Conservation (phyloP, 2,797 vertebrate species). For the Melanotaenia nigrans region DNA sequence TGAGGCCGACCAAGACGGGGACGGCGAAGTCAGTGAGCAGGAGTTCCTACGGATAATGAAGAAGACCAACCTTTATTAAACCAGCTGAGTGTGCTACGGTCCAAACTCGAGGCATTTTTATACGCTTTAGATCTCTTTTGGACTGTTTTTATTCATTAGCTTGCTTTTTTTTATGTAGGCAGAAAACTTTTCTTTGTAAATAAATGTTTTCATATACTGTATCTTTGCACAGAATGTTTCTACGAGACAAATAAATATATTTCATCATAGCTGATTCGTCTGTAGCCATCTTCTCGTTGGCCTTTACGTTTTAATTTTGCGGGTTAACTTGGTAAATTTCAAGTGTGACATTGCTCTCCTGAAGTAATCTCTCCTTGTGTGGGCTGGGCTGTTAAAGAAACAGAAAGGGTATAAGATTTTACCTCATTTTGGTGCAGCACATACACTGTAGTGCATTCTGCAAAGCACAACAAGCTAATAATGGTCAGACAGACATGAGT, state of each 20-base stretch:
- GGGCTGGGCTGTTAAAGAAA: slow-evolving; percentile 1
- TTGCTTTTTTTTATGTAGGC: background rate
- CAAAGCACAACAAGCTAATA: slow-evolving; percentile 18
- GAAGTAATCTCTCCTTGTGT: background rate
- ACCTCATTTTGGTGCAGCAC: slow-evolving; percentile 13
- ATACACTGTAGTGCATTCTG: slow-evolving; percentile 20
- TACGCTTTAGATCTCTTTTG: too few relatives aligned
- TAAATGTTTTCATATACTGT: slow-evolving; percentile 49
- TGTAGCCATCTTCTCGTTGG: background rate
- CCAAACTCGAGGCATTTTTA: slow-evolving; percentile 3
- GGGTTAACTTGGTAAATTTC: background rate
- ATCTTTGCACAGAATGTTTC: slow-evolving; percentile 57
- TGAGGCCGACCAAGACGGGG: slow-evolving; percentile 94
- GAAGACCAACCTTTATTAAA: slow-evolving; percentile 91
- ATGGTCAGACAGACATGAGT: slow-evolving; percentile 55
- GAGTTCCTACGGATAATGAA: slow-evolving; percentile 97
- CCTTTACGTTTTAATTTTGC: background rate
- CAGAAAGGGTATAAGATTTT: background rate
- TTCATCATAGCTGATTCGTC: slow-evolving; percentile 36
- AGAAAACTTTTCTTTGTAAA: slow-evolving; percentile 47
- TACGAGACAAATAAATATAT: slow-evolving; percentile 72
- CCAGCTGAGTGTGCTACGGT: background rate
- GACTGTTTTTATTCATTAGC: too few relatives aligned
- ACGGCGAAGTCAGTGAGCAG: slow-evolving; percentile 93
- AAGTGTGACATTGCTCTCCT: background rate